These are phyloP conservation scores for Aporophyla nigra DNA, from an alignment of 2,888 invertebrate species.

Conservation along the genomic window DNA sequence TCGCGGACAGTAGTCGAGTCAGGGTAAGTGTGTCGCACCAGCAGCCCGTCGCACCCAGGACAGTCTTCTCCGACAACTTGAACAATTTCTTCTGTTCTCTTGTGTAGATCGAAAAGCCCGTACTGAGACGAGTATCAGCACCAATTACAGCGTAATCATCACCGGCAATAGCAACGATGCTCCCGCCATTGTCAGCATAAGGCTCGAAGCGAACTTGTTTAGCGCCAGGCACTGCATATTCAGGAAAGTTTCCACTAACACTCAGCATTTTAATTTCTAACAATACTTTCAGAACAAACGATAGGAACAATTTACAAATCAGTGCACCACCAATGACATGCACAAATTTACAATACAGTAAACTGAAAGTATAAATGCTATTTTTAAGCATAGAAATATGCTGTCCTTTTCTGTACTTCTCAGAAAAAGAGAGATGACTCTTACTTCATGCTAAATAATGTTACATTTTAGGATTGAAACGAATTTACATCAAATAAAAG, in stretches of 20 bases:
- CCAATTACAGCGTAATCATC: slow-evolving; percentile 98
- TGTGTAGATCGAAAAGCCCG: slow-evolving; percentile 97
- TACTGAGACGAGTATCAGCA: slow-evolving; percentile 97
- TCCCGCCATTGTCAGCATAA: slow-evolving; percentile 93
- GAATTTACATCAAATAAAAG: slow-evolving; percentile 20
- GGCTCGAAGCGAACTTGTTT: slow-evolving; percentile 89
- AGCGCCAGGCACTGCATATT: slow-evolving; percentile 89
- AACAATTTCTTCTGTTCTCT: slow-evolving; percentile 97
- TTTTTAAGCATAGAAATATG: slow-evolving; percentile 2
- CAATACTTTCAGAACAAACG: slow-evolving; percentile 19
- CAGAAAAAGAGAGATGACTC: background rate
- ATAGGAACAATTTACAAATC: slow-evolving; percentile 29
- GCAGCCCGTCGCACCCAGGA: slow-evolving; percentile 98
- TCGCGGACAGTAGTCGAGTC: slow-evolving; percentile 95
- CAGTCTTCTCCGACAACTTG: slow-evolving; percentile 94
- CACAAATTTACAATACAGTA: slow-evolving; percentile 69
- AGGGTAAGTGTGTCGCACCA: slow-evolving; percentile 99
- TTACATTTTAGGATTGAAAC: fast-evolving
- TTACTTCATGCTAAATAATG: background rate
- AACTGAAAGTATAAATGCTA: background rate
- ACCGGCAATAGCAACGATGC: slow-evolving; percentile 98
- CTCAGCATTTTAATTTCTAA: slow-evolving; percentile 78
- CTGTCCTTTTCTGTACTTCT: slow-evolving; percentile 13
- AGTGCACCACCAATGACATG: slow-evolving; percentile 76
- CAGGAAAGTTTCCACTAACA: slow-evolving; percentile 83